phyloP scores from a whole-genome alignment of 1,140 invertebrate genomes.

The Eciton burchellii region DNA sequence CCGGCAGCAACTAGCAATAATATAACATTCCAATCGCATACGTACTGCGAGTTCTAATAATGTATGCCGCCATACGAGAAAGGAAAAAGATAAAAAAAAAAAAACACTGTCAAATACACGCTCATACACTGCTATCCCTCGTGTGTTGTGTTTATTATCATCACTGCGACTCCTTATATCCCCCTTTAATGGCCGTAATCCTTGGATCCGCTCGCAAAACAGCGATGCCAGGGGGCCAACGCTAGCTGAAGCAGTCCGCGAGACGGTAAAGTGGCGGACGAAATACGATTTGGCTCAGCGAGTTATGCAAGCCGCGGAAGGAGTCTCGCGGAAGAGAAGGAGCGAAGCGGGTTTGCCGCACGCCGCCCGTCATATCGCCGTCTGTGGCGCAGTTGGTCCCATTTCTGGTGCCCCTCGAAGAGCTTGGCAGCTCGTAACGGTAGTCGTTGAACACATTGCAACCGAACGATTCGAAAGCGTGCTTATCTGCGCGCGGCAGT shows the following conservation, averaged over 20 bases:
- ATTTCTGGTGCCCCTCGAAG: slow-evolving; percentile 1
- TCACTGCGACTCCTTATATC: slow-evolving; percentile 43
- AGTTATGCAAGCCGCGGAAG: slow-evolving; percentile 63
- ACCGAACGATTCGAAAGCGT: background rate
- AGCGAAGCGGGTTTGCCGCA: slow-evolving; percentile 45
- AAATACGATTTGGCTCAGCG: slow-evolving; percentile 64
- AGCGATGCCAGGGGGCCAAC: slow-evolving; percentile 57
- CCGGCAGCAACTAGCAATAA: slow-evolving; percentile 82
- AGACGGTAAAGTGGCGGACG: slow-evolving; percentile 65
- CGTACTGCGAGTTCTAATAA: slow-evolving; percentile 81
- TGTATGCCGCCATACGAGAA: slow-evolving; percentile 81
- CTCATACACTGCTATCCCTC: slow-evolving; percentile 83
- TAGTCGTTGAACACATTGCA: background rate
- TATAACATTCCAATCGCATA: slow-evolving; percentile 81
- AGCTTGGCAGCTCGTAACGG: slow-evolving; percentile 9
- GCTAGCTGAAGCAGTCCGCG: slow-evolving; percentile 46
- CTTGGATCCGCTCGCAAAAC: slow-evolving; percentile 37
- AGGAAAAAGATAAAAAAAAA: slow-evolving; percentile 68
- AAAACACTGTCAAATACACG: slow-evolving; percentile 84
- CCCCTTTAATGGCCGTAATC: slow-evolving; percentile 38
- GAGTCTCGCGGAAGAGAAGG: slow-evolving; percentile 42
- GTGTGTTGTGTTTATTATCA: slow-evolving; percentile 74
- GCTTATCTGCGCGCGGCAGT: background rate
- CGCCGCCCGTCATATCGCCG: slow-evolving; percentile 7
- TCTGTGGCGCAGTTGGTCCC: slow-evolving; percentile 4